phyloP scores from a whole-genome alignment of 2,113 vertebrate species.

The Chroicocephalus ridibundus region DNA sequence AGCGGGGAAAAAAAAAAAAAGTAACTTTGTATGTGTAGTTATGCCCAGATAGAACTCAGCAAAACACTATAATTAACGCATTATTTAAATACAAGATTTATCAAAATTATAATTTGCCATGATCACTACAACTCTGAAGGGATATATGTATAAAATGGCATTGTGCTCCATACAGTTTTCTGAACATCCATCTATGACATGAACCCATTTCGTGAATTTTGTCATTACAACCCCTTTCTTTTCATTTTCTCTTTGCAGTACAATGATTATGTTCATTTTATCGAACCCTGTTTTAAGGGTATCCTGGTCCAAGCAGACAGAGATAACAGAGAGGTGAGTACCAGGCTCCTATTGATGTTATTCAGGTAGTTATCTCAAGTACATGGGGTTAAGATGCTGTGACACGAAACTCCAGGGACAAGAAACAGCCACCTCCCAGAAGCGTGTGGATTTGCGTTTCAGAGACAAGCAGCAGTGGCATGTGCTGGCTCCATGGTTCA shows the following conservation, averaged over 20 bases:
- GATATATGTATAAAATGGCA: not conserved
- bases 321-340: constrained; percentile 94
- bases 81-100: not conserved
- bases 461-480: not conserved
- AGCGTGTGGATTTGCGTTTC: not conserved
- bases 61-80: rapidly evolving
- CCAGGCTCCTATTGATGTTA: not conserved
- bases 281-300: constrained; percentile 95
- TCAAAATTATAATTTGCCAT: not conserved
- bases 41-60: not conserved
- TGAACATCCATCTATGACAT: not conserved
- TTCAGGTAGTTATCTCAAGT: not conserved
- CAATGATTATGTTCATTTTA: constrained; percentile 90
- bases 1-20: too few species aligned
- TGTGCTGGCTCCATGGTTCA: not conserved
- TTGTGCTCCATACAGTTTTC: not conserved
- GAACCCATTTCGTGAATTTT: not conserved
- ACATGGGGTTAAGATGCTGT: not conserved
- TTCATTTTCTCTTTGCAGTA: constrained; percentile 76
- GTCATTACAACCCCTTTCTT: not conserved
- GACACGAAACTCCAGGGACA: not conserved
- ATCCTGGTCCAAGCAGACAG: constrained; percentile 92
- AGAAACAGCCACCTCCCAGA: not conserved
- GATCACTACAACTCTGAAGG: not conserved
- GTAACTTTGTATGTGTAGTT: not conserved